Conservation (phyloP, 2,113 vertebrate genomes). For the Acanthochromis polyacanthus region DNA sequence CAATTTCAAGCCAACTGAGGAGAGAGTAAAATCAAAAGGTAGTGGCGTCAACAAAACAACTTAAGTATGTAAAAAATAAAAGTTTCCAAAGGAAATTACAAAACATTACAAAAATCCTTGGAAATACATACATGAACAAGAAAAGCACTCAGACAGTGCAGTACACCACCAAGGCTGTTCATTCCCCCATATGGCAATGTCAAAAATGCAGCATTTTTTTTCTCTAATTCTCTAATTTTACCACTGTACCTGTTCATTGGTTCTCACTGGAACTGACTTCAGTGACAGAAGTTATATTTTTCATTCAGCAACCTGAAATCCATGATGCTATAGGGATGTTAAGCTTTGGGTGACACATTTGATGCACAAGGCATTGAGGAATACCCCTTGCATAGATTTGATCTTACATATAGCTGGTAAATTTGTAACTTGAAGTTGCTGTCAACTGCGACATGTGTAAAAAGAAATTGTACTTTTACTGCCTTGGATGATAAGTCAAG, state of each 20-base stretch:
- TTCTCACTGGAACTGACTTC: not conserved
- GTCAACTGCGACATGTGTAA: not conserved
- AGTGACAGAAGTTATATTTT: not conserved
- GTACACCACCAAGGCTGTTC: too few species aligned
- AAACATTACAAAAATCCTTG: too few species aligned
- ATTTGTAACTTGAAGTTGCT: not conserved
- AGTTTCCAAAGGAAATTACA: too few species aligned
- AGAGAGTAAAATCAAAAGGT: too few species aligned
- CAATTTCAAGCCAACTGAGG: too few species aligned
- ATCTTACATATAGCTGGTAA: not conserved
- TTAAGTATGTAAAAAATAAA: too few species aligned
- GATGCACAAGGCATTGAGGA: not conserved
- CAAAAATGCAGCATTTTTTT: too few species aligned
- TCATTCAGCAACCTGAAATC: slow-evolving; percentile 2
- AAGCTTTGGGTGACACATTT: not conserved
- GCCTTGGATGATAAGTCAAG: not conserved
- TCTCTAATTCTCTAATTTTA: not conserved
- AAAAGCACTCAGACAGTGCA: too few species aligned
- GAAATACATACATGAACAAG: too few species aligned
- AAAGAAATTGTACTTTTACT: not conserved
- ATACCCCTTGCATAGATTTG: not conserved
- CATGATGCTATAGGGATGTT: not conserved
- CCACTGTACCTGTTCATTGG: not conserved
- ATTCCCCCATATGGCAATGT: too few species aligned
- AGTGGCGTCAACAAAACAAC: too few species aligned